Evolutionary conservation across 2,888 invertebrate species (phyloP), one percentile per base, ranked within the genome.

Genomic region (Pollenia labialis): DNA sequence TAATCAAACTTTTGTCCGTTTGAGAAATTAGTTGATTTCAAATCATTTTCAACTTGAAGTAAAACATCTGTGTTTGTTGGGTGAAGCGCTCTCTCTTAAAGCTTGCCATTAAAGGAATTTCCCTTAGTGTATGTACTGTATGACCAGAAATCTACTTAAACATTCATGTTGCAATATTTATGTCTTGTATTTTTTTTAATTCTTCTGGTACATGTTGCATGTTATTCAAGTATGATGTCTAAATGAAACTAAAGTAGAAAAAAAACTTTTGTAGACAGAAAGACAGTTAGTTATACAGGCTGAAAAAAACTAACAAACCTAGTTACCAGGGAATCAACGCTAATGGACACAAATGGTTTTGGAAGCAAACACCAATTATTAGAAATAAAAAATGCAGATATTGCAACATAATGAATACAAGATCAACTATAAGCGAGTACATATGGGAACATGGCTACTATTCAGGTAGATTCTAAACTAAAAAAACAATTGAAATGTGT

Each of bases 311-410:
- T 23, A 72, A 42, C 6, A 52, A 18, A 48, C 16, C 46, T 46
- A 46, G n/a, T 60, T 72, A 16, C 40, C 40, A n/a, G 32, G 50
- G 52, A 81, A 81, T 50, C 75, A 68, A 75, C 44, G 68, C 52
- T 52, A 82, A 82, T 82, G 75, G 69, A 82, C 75, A 58, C 50
- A 44, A 72, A 46, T 12, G 40, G 16, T 64, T 72, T 80, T 46
- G 12, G 23, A 40, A 46, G n/a, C 40, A 18, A 46, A 62, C 18
- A 64, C 16, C 32, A 69, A 80, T 71, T 71, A 71, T 71, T 50
- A 11, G 23, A 60, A 23, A 54, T 12, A 60, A 44, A 64, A 50
- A 50, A 54, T 14, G 6, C 32, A 32, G 9, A 56, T n/a, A 42
- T 60, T 81, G 72, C 72, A 81, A 81, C 18, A 46, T 62, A 62